phyloP scores from a whole-genome alignment of 2,113 vertebrate genomes.

The Anguilla japonica region DNA sequence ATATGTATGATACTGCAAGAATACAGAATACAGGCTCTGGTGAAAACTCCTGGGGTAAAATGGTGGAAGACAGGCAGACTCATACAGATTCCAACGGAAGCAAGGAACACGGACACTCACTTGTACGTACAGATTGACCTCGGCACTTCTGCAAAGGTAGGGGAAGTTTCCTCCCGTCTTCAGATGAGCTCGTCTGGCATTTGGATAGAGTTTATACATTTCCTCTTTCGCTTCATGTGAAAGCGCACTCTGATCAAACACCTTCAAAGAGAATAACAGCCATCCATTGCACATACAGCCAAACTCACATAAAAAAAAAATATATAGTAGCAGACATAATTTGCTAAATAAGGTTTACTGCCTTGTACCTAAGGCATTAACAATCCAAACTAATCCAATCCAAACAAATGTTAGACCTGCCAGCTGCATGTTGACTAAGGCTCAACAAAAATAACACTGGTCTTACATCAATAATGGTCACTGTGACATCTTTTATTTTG shows the following conservation, averaged over 20 bases:
- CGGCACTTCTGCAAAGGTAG: slow-evolving; percentile 91
- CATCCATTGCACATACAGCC: neutral
- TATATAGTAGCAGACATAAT: too few relatives aligned
- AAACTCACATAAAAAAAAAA: neutral
- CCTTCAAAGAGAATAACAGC: slow-evolving; percentile 61
- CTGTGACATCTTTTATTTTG: slow-evolving; percentile 91
- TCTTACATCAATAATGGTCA: slow-evolving; percentile 97
- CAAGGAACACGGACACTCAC: slow-evolving; percentile 58
- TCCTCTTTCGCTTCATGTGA: slow-evolving; percentile 95
- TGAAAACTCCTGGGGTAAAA: neutral
- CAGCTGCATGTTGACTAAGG: neutral
- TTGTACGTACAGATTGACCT: slow-evolving; percentile 96
- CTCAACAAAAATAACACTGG: neutral
- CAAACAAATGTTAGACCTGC: neutral
- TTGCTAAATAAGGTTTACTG: neutral
- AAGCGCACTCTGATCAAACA: slow-evolving; percentile 97
- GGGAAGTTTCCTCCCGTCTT: slow-evolving; percentile 98
- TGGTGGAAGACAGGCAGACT: neutral
- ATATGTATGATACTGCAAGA: neutral
- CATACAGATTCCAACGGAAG: neutral
- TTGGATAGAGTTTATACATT: slow-evolving; percentile 97
- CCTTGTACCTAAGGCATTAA: neutral
- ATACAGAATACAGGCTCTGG: neutral
- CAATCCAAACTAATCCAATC: neutral
- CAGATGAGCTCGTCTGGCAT: slow-evolving; percentile 92